phyloP scores from a whole-genome alignment of 1,140 invertebrate genomes.

The Schlechtendalia chinensis region DNA sequence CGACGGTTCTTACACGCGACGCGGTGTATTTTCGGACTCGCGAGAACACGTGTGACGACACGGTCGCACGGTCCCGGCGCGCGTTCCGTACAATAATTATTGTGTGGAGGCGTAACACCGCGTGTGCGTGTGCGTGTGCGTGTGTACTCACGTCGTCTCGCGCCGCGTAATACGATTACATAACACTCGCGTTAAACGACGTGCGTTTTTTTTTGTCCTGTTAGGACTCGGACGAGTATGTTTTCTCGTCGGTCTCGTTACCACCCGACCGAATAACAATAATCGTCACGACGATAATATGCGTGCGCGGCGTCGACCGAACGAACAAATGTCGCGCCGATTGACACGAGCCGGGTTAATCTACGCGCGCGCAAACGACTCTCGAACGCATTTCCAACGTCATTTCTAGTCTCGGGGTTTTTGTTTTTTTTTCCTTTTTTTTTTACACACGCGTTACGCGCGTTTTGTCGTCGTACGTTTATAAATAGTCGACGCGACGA shows the following conservation, averaged over 20 bases:
- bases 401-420: no score
- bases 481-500: no score
- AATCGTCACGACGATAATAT: no score
- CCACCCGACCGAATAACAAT: no score
- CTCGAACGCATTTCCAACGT: no score
- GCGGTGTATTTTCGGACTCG: slow-evolving; percentile 41
- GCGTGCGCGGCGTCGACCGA: not conserved
- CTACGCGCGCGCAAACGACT: not conserved
- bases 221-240: not conserved
- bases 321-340: not conserved
- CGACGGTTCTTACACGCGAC: no score
- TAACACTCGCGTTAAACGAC: not conserved
- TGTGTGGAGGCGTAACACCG: no score
- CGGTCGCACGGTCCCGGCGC: not conserved
- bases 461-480: not conserved
- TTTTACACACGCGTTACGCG: no score
- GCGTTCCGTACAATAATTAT: no score
- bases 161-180: no score
- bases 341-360: slow-evolving; percentile 31
- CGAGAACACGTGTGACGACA: slow-evolving; percentile 23
- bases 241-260: not conserved
- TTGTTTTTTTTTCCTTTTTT: not conserved
- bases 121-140: not conserved
- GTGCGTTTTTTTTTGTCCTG: no score
- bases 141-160: no score